These are phyloP conservation scores for Mixornis gularis DNA, from an alignment of 2,113 vertebrate genomes.

Conservation along the genomic window DNA sequence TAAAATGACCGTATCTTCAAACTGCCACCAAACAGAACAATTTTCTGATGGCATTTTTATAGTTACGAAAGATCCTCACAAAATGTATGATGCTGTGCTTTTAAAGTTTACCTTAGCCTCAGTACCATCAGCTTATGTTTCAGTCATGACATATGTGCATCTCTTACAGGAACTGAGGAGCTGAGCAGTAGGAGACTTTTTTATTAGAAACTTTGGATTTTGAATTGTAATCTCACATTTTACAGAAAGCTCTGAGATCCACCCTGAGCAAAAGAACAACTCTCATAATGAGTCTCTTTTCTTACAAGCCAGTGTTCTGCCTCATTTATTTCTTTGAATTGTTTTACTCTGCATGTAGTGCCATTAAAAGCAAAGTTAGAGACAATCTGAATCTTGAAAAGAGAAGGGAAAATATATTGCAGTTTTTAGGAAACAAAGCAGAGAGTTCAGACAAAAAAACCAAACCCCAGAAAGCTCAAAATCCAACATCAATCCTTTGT, in stretches of 20 bases:
- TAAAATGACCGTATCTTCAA: conserved; percentile 13
- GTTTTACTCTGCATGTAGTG: not conserved
- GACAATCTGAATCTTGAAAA: not conserved
- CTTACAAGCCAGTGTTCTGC: not conserved
- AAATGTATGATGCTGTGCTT: not conserved
- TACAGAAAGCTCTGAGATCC: not conserved
- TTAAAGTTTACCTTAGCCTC: not conserved
- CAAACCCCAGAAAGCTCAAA: not conserved
- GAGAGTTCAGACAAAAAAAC: not conserved
- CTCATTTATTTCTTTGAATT: not conserved
- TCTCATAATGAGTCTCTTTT: not conserved
- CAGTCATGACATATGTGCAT: not conserved
- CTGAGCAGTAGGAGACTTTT: not conserved
- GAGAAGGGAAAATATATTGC: not conserved
- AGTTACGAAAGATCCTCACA: not conserved
- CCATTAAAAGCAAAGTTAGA: not conserved
- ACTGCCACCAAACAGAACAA: not conserved
- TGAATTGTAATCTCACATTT: not conserved
- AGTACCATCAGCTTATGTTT: not conserved
- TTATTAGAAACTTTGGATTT: not conserved
- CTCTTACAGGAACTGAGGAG: not conserved
- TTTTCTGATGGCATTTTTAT: conserved; percentile 11
- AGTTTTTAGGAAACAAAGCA: not conserved
- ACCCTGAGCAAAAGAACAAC: not conserved
- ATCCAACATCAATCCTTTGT: not conserved